Evolutionary conservation across 2,797 vertebrate species (phyloP).

Genomic region (Anguilla megastoma): DNA sequence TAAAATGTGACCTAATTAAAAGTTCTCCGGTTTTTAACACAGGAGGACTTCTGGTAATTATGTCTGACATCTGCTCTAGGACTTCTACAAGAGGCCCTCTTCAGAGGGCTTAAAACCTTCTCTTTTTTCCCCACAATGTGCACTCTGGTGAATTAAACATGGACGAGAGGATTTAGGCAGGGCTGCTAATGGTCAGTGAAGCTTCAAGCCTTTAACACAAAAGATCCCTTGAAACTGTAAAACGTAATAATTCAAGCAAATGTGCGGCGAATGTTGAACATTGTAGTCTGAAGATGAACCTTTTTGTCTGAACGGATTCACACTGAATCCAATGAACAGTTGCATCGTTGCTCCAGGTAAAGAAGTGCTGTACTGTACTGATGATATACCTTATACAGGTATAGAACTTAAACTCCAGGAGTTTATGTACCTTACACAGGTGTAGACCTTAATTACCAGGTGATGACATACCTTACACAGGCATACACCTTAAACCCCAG

Average conservation of each 20-base stretch:
- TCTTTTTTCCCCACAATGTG: neutral
- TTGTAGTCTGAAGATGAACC: neutral
- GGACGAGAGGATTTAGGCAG: slow-evolving; percentile 10
- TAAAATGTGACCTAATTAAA: slow-evolving; percentile 17
- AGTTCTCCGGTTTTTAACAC: slow-evolving; percentile 16
- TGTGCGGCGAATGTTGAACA: neutral
- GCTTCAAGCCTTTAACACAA: slow-evolving; percentile 13
- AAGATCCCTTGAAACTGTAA: slow-evolving; percentile 22
- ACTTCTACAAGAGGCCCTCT: slow-evolving; percentile 12
- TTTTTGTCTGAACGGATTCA: neutral
- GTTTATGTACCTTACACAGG: neutral
- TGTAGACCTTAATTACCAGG: neutral
- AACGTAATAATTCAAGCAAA: neutral
- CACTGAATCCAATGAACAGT: neutral
- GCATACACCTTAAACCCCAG: neutral
- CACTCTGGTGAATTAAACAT: slow-evolving; percentile 41
- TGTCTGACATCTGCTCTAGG: neutral
- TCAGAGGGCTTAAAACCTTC: slow-evolving; percentile 7
- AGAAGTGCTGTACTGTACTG: too few species aligned
- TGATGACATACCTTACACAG: neutral
- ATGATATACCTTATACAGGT: neutral
- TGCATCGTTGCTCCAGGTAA: too few species aligned
- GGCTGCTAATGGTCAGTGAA: slow-evolving; percentile 25
- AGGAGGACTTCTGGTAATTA: neutral
- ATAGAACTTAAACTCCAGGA: neutral